Evolutionary conservation across 2,113 vertebrate genomes (phyloP), one percentile per base, ranked within the genome.

Genomic region (Butorides virescens): DNA sequence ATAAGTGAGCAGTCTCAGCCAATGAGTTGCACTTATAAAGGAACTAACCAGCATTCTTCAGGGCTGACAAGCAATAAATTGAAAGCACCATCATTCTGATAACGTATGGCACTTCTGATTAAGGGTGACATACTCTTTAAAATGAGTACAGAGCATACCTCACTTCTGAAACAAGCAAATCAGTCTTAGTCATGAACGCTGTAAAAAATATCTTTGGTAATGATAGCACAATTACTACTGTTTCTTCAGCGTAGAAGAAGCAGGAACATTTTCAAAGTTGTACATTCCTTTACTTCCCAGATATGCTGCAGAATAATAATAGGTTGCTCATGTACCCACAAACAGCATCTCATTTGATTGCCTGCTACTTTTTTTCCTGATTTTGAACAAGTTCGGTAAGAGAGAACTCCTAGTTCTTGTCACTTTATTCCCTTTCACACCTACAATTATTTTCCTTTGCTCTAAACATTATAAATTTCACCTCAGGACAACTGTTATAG

Each of bases 11-110:
- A 92, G 44, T 21, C 32, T 78, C 82, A 61, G 80, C 44, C 68
- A 74, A 36, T 5, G 44, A 76, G 34, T 23, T 58, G 71, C 46
- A 70, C 74, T 79, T 75, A 39, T 29, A 67, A 61, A 79, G 81
- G 74, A 95, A 88, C 78, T 63, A 63, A 71, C 50, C 39, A 74
- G 61, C 72, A 55, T 61, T 86, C 71, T 70, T 86, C 71, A 80
- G 61, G 37, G 63, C 59, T 96, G 86, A 94, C 52, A 92, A 83
- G 92, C 72, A 83, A 86, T 71, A 92, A 55, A 80, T 25, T 44
- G 83, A 92, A 90, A 90, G 78, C 85, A 72, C 30, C 76, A 42
- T 52, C 93, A 88, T 34, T 76, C 87, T 70, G 91, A 66, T 87
- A 93, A 94, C 6, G 25, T 52, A 93, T 73, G 39, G 72, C 66